Conservation (phyloP, 2,888 invertebrate genomes). For the Leptopterna dolabrata region DNA sequence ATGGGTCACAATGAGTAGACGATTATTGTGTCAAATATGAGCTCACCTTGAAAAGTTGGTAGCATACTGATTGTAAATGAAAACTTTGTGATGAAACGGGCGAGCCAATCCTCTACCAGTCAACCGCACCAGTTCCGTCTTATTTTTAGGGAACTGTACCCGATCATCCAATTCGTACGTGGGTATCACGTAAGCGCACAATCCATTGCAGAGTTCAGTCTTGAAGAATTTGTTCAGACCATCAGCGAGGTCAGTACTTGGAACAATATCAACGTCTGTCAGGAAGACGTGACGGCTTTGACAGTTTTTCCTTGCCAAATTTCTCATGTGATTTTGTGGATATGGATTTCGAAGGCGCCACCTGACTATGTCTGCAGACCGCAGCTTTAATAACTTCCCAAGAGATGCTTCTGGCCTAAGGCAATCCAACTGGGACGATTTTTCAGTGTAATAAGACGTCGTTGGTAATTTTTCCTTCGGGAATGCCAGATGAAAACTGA, state of each 20-base stretch:
- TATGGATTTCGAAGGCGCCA: conserved; percentile 84
- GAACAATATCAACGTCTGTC: conserved; percentile 90
- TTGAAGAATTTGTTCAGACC: conserved; percentile 77
- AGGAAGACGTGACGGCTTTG: conserved; percentile 80
- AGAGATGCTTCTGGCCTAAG: conserved; percentile 76
- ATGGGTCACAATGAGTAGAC: too few species aligned
- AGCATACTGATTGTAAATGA: conserved; percentile 91
- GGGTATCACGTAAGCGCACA: conserved; percentile 89
- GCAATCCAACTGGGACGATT: conserved; percentile 70
- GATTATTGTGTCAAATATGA: neutral
- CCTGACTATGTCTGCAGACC: conserved; percentile 74
- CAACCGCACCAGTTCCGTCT: conserved; percentile 80
- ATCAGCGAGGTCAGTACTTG: conserved; percentile 79
- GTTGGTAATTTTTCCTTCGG: conserved; percentile 73
- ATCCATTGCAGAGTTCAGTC: conserved; percentile 68
- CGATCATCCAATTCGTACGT: conserved; percentile 88
- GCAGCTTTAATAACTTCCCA: conserved; percentile 72
- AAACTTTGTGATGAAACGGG: conserved; percentile 91
- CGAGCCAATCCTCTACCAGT: conserved; percentile 84
- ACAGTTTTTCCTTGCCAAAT: conserved; percentile 86
- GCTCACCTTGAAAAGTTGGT: conserved; percentile 88
- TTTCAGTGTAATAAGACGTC: conserved; percentile 64
- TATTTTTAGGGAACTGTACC: conserved; percentile 83
- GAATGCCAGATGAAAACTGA: conserved; percentile 80
- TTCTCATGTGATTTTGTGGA: conserved; percentile 90